A percentile compares a stretch with the other conserved stretches of the same genome.
These are phyloP conservation scores for Ictalurus punctatus DNA, from an alignment of 2,113 vertebrate species.

Conservation along the genomic window DNA sequence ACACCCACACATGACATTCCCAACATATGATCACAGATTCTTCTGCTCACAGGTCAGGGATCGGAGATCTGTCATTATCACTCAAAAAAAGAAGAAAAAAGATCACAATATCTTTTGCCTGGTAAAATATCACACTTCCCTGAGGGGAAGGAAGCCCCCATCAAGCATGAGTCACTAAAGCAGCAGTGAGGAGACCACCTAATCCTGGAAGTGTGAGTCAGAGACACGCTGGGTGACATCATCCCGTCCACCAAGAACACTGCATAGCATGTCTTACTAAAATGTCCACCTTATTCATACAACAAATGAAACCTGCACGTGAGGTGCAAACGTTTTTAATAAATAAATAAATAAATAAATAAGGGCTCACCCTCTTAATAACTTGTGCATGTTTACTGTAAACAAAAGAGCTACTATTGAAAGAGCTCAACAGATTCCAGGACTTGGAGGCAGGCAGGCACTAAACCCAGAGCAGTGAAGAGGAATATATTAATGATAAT, in stretches of 20 bases:
- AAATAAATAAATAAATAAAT: too few species aligned
- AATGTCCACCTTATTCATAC: background rate
- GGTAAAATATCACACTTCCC: background rate
- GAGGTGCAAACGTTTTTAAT: background rate
- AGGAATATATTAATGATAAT: background rate
- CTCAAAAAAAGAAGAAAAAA: background rate
- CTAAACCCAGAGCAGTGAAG: background rate
- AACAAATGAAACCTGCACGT: background rate
- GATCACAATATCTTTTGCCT: background rate
- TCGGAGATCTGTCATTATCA: background rate
- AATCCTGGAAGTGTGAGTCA: constrained; percentile 57
- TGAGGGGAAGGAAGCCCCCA: background rate
- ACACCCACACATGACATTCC: background rate
- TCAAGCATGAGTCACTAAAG: constrained; percentile 32
- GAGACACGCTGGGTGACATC: constrained; percentile 48
- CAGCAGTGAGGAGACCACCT: constrained; percentile 46
- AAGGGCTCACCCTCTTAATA: background rate
- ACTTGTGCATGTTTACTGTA: background rate
- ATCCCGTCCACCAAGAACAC: constrained; percentile 35
- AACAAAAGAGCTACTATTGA: constrained; percentile 10
- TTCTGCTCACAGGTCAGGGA: background rate
- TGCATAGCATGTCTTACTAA: background rate
- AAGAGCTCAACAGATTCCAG: background rate
- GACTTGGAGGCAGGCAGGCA: background rate
- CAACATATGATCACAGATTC: background rate